A percentile compares a stretch with the other conserved stretches of the same genome.
Evolutionary conservation across 2,888 invertebrate genomes (phyloP).

Genomic region (Drosophila bunnanda): DNA sequence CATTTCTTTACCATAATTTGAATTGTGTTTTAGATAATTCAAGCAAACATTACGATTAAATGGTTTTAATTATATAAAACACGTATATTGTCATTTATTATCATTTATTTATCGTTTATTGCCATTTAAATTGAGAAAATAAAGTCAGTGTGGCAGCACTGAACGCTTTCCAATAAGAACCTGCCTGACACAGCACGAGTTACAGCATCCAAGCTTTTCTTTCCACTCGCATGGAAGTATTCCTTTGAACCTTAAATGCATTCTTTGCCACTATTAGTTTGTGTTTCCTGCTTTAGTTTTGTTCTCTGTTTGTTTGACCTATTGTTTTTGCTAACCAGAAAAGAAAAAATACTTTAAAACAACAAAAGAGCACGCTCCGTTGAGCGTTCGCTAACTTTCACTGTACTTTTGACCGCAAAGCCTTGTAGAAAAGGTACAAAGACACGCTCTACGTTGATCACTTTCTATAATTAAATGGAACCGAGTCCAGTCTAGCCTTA

Average conservation of each 20-base stretch:
- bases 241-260: constrained; percentile 2
- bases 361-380: background rate
- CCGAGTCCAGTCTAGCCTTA: background rate
- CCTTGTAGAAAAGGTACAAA: constrained; percentile 32
- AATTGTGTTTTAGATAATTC: background rate
- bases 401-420: constrained; percentile 10
- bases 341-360: background rate
- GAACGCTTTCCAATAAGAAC: background rate
- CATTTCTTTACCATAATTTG: background rate
- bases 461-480: constrained; percentile 10
- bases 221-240: constrained; percentile 19
- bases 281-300: constrained; percentile 12
- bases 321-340: constrained; percentile 24
- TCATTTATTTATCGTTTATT: too few relatives aligned
- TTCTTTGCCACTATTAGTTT: constrained; percentile 7
- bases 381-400: background rate
- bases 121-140: too few relatives aligned
- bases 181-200: constrained; percentile 6
- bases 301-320: constrained; percentile 6
- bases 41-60: background rate
- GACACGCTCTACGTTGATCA: constrained; percentile 16
- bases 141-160: constrained; percentile 1
- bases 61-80: background rate
- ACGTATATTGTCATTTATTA: too few relatives aligned
- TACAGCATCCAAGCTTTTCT: constrained; percentile 14